Evolutionary conservation across 2,888 invertebrate genomes (phyloP), one percentile per base, ranked within the genome.

Genomic region (Gymnocheta viridis): DNA sequence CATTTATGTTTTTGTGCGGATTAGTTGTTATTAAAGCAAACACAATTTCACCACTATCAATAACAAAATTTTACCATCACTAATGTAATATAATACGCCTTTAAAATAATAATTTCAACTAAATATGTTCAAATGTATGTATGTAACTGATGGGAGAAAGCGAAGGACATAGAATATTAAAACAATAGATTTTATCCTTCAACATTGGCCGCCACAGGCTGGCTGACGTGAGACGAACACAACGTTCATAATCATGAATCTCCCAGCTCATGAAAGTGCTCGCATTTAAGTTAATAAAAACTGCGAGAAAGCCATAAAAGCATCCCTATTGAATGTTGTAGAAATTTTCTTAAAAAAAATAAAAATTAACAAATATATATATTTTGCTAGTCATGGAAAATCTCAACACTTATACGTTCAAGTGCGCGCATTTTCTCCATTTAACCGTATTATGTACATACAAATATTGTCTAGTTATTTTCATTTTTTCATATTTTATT

Each of bases 401-500:
- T 22, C 24, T 51, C 5, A 24, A 47, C 6, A 19, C 19, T 22
- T 22, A 49, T 4, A 19, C 17, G 47, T 10, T 49, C 22, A 49
- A 49, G 47, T 49, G 12, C 10, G 5, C 22, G 47, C 5, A 10
- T 49, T 7, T 49, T 49, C 19, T 19, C 10, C 47, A 22, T 22
- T 17, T 22, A 9, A 2, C 17, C 44, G 19, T 7, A 47, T 47
- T 17, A 47, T 5, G 7, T 19, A 38, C 14, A 14, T 14, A 10
- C 56, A 9, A 32, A 17, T 58, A 32, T 58, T 60, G 22, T 60
- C 17, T 60, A 60, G 12, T 60, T 14, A 60, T 38, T 60, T 22
- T 38, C 19, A 24, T 51, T 51, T 24, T 7, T 22, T 14, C 22
- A 51, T 24, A 51, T 51, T 51, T 51, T 27, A 27, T 27, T 51